Conservation (phyloP, 2,797 vertebrate genomes). For the Hapalemur alaotrensis region DNA sequence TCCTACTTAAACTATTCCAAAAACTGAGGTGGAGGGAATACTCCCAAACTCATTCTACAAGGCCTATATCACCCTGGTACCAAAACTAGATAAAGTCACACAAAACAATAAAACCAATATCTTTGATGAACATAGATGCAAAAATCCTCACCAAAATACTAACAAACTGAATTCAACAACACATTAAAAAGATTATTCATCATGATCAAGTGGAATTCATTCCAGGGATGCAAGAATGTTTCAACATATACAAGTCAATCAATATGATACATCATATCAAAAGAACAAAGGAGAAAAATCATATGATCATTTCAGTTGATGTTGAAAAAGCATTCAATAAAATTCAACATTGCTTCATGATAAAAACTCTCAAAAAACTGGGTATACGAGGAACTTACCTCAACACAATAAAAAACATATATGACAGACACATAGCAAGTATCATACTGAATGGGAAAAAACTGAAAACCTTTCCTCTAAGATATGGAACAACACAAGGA, state of each 20-base stretch:
- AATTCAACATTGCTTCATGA: neutral
- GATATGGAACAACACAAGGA: neutral
- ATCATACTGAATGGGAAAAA: neutral
- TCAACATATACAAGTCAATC: neutral
- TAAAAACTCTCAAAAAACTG: neutral
- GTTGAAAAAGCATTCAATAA: neutral
- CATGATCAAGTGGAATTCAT: neutral
- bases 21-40: neutral
- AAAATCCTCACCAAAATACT: neutral
- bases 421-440: neutral
- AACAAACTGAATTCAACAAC: neutral
- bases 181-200: neutral
- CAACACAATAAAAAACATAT: neutral
- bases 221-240: neutral
- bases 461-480: neutral
- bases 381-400: neutral
- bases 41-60: neutral
- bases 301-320: neutral
- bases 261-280: neutral
- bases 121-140: neutral
- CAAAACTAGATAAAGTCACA: neutral
- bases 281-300: neutral
- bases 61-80: neutral
- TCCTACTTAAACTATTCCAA: neutral
- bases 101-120: neutral